Conservation (phyloP, 2,888 invertebrate genomes). For the Alviniconcha strummeri region DNA sequence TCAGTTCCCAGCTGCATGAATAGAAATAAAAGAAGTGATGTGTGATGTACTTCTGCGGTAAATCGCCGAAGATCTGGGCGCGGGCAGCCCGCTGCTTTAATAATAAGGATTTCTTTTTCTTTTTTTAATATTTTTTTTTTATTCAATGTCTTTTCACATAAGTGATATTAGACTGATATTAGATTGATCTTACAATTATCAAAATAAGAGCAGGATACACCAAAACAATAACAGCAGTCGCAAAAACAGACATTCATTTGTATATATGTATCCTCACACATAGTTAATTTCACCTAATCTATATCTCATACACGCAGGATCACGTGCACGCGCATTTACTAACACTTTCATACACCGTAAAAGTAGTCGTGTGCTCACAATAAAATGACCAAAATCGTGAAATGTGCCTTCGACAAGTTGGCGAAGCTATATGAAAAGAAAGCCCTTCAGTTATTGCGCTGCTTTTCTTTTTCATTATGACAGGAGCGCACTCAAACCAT, state of each 20-base stretch:
- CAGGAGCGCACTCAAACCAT: no score
- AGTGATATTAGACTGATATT: neutral
- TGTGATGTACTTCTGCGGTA: neutral
- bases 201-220: neutral
- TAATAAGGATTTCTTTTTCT: neutral
- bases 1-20: no score
- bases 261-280: neutral
- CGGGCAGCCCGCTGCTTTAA: no score
- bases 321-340: neutral
- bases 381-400: neutral
- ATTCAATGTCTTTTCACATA: neutral
- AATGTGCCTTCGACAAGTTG: no score
- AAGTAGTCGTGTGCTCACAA: neutral
- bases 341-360: neutral
- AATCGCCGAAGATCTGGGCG: neutral
- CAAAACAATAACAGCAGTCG: neutral
- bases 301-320: neutral
- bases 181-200: no score
- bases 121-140: neutral
- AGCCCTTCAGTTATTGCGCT: no score
- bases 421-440: no score
- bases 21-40: neutral
- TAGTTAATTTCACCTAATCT: neutral
- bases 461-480: no score
- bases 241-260: neutral